Evolutionary conservation across 2,113 vertebrate species (phyloP).

Genomic region (Urocolius indicus): DNA sequence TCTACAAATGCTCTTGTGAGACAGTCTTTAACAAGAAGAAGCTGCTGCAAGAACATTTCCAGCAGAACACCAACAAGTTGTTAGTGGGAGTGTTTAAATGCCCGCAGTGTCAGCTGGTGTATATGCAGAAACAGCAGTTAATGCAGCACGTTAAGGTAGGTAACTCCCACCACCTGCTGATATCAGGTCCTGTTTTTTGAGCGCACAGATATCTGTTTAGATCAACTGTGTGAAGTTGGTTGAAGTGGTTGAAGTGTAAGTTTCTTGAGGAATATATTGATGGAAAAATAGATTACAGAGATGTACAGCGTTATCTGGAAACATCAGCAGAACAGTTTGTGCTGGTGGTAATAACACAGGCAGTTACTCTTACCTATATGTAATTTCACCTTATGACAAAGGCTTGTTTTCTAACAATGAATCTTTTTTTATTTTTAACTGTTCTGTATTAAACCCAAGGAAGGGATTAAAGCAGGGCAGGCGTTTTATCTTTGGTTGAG

Average conservation of each 20-base stretch:
- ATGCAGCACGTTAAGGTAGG: constrained; percentile 96
- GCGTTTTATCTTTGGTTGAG: neutral
- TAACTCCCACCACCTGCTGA: neutral
- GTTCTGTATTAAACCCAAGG: neutral
- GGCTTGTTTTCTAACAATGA: neutral
- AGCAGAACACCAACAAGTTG: constrained; percentile 85
- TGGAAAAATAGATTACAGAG: neutral
- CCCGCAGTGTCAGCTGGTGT: constrained; percentile 91
- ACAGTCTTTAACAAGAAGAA: constrained; percentile 94
- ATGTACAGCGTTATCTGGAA: neutral
- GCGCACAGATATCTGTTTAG: neutral
- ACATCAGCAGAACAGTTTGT: neutral
- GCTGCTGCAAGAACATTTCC: constrained; percentile 91
- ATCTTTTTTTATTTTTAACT: neutral
- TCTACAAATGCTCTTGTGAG: constrained; percentile 96
- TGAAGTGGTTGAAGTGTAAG: neutral
- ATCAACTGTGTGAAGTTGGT: neutral
- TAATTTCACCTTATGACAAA: neutral
- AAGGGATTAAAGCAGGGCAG: neutral
- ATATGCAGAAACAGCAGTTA: constrained; percentile 90
- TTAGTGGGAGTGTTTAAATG: constrained; percentile 93
- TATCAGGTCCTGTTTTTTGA: neutral
- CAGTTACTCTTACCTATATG: neutral
- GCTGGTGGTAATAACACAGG: neutral
- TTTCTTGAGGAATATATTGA: neutral